Percentiles rank a stretch among this genome's conserved stretches.
Conservation (phyloP, 2,113 vertebrate species). For the Myocastor coypus region DNA sequence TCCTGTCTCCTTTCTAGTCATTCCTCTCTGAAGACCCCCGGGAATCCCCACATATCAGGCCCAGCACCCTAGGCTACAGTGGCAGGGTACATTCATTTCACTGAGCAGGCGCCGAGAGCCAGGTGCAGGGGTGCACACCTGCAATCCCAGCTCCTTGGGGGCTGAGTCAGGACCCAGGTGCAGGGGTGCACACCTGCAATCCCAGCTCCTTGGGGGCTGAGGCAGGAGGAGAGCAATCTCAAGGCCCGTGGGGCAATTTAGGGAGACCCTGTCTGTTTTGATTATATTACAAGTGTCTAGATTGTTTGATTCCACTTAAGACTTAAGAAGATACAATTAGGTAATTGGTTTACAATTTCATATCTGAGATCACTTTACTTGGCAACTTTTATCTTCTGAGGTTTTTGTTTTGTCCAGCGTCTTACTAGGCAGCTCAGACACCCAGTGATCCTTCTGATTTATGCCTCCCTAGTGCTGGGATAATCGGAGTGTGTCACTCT, state of each 20-base stretch:
- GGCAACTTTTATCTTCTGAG: neutral
- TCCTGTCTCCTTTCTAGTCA: neutral
- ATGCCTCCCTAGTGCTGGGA: too few species aligned
- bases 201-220: neutral
- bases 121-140: too few species aligned
- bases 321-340: neutral
- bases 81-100: neutral
- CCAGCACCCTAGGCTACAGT: neutral
- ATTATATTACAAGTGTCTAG: neutral
- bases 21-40: neutral
- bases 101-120: neutral
- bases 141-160: neutral
- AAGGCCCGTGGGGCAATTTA: neutral
- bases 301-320: neutral
- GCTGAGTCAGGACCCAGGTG: neutral
- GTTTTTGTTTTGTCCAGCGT: too few species aligned
- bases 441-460: too few species aligned
- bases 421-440: too few species aligned
- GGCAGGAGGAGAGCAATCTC: neutral
- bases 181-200: neutral
- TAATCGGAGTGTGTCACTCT: too few species aligned
- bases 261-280: neutral
- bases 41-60: neutral
- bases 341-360: neutral
- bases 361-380: neutral